A percentile compares a stretch with the other conserved stretches of the same genome.
Conservation (phyloP, 2,113 vertebrate genomes). For the Tor tambroides region DNA sequence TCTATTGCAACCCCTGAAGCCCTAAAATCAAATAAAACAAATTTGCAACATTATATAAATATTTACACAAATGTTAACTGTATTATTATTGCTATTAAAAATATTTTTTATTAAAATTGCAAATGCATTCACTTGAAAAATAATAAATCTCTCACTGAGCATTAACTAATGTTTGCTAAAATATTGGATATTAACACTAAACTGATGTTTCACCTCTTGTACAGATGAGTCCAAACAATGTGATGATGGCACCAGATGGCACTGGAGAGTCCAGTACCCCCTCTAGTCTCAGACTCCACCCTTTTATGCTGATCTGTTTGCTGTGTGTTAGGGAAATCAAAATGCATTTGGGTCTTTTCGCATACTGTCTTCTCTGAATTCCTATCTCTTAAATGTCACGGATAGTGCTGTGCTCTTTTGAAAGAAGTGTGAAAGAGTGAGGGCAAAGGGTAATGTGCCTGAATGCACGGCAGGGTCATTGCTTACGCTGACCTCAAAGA, state of each 20-base stretch:
- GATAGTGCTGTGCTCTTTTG: background rate
- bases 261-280: background rate
- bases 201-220: background rate
- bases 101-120: too few relatives aligned
- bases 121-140: too few relatives aligned
- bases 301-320: background rate
- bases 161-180: background rate
- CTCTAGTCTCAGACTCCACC: background rate
- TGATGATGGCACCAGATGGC: background rate
- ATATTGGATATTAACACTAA: background rate
- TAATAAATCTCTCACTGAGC: too few relatives aligned
- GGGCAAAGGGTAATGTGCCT: background rate
- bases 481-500: background rate
- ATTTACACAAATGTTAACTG: too few relatives aligned
- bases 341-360: background rate
- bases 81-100: too few relatives aligned
- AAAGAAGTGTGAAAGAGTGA: background rate
- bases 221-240: background rate
- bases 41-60: too few relatives aligned
- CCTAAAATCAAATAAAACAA: too few relatives aligned
- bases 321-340: background rate
- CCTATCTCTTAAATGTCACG: background rate
- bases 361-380: background rate
- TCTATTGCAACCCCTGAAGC: too few relatives aligned
- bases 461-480: conserved; percentile 2